Conservation (phyloP, 2,797 vertebrate genomes). For the Chloroceryle amazona region DNA sequence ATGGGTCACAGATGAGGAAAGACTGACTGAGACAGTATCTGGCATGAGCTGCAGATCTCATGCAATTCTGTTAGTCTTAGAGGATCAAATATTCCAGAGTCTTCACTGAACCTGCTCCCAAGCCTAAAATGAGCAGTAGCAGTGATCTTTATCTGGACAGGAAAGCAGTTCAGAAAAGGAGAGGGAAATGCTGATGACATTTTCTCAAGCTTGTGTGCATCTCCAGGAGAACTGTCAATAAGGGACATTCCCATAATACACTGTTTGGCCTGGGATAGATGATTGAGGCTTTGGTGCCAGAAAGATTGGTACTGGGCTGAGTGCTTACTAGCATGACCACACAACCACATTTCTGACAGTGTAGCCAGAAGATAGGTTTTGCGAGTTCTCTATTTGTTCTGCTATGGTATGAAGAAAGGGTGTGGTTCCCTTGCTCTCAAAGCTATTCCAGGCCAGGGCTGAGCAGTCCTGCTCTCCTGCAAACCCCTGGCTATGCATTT, state of each 20-base stretch:
- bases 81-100: not conserved
- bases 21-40: not conserved
- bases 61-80: not conserved
- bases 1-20: not conserved
- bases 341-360: not conserved
- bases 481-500: not conserved
- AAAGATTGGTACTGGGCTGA: not conserved
- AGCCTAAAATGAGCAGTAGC: not conserved
- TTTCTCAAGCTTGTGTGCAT: not conserved
- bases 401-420: not conserved
- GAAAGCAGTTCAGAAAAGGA: not conserved
- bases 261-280: not conserved
- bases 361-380: not conserved
- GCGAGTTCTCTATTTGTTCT: not conserved
- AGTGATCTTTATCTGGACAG: not conserved
- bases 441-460: not conserved
- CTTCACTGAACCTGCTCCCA: not conserved
- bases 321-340: not conserved
- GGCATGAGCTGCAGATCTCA: not conserved
- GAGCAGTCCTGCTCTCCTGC: not conserved
- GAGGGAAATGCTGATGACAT: not conserved
- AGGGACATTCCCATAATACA: accelerated
- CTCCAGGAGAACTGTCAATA: not conserved
- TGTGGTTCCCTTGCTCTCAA: not conserved
- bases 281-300: not conserved